Evolutionary conservation across 2,888 invertebrate genomes (phyloP).

Genomic region (Dynastes grantii): DNA sequence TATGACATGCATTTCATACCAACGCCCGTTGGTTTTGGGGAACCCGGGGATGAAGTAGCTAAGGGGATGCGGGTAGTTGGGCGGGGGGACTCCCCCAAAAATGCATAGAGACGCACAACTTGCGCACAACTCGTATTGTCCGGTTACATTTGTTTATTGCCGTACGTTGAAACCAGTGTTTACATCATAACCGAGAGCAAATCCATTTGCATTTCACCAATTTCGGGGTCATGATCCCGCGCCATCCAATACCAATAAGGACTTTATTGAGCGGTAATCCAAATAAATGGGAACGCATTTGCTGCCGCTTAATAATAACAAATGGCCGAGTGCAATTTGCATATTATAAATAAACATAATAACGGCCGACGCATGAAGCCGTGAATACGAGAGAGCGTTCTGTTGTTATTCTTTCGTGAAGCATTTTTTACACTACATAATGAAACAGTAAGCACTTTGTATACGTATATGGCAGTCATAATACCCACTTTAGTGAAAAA

Average conservation of each 20-base stretch:
- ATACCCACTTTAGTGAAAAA: conserved; percentile 36
- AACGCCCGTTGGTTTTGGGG: too few relatives aligned
- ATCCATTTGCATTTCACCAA: conserved; percentile 50
- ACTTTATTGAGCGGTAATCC: conserved; percentile 50
- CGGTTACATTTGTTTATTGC: too few relatives aligned
- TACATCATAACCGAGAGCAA: conserved; percentile 46
- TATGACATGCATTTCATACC: too few relatives aligned
- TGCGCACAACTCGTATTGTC: too few relatives aligned
- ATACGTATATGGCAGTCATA: conserved; percentile 36
- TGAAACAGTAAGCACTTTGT: conserved; percentile 47
- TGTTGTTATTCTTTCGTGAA: conserved; percentile 46
- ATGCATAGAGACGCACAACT: too few relatives aligned
- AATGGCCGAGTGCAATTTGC: conserved; percentile 48
- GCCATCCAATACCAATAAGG: conserved; percentile 45
- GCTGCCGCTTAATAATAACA: conserved; percentile 47
- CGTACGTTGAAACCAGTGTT: conserved; percentile 37
- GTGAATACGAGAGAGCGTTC: conserved; percentile 21
- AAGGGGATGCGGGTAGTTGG: too few relatives aligned
- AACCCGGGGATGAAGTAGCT: too few relatives aligned
- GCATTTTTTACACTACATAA: conserved; percentile 29
- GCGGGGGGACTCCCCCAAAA: too few relatives aligned
- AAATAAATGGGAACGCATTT: conserved; percentile 51
- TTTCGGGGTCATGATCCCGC: conserved; percentile 35
- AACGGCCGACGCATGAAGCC: conserved; percentile 25
- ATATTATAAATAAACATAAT: conserved; percentile 45